Evolutionary conservation across 2,797 vertebrate genomes (phyloP).

Genomic region (Pempheris klunzingeri): DNA sequence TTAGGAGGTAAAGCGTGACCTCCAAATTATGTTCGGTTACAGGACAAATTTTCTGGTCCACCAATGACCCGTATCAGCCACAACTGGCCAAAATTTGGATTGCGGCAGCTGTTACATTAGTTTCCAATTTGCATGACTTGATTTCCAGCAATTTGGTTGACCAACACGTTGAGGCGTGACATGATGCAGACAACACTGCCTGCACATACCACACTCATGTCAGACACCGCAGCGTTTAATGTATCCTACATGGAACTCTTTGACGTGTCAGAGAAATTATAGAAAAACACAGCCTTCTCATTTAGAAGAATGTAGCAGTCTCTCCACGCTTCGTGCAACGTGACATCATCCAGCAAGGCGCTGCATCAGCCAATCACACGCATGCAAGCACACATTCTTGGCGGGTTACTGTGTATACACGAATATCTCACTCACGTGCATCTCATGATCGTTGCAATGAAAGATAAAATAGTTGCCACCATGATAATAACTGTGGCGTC

Average conservation of each 20-base stretch:
- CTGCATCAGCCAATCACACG: background rate
- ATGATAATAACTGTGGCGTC: background rate
- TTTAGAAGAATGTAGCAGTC: background rate
- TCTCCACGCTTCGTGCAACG: background rate
- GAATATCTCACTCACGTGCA: no score
- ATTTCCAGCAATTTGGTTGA: background rate
- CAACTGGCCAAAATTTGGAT: background rate
- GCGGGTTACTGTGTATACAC: background rate
- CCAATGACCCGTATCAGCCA: background rate
- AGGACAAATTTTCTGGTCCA: background rate
- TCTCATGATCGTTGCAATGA: no score
- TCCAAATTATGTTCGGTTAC: background rate
- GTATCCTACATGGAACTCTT: background rate
- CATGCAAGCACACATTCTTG: background rate
- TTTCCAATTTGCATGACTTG: slow-evolving; percentile 5
- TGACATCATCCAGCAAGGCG: background rate
- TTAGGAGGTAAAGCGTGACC: background rate
- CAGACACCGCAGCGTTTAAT: background rate
- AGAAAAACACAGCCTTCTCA: background rate
- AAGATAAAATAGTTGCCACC: background rate
- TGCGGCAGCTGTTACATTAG: background rate
- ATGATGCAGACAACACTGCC: background rate
- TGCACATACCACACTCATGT: background rate
- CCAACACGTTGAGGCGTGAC: background rate
- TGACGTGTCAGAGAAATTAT: background rate